These are phyloP conservation scores for Heliconius aoede DNA, from an alignment of 2,888 invertebrate species.

Conservation along the genomic window DNA sequence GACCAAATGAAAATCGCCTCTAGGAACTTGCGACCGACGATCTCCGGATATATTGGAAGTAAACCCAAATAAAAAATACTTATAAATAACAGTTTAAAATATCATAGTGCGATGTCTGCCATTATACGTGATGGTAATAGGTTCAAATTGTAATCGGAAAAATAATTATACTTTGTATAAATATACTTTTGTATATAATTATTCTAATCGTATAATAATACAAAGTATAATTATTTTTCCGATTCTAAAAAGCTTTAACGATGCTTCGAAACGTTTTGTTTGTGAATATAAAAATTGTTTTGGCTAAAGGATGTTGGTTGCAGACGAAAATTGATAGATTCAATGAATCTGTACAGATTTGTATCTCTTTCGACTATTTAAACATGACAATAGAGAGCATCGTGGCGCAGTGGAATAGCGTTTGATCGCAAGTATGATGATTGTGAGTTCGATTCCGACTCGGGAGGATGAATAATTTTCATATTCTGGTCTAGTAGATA, in stretches of 20 bases:
- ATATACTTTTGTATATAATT: too few relatives aligned
- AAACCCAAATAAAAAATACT: too few relatives aligned
- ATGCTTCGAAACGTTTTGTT: not conserved
- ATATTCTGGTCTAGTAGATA: too few relatives aligned
- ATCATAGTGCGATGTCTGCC: too few relatives aligned
- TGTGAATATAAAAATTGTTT: slow-evolving; percentile 10
- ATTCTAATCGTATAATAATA: too few relatives aligned
- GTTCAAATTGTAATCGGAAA: too few relatives aligned
- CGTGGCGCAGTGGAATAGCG: not conserved
- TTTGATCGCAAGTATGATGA: too few relatives aligned
- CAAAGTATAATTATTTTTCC: too few relatives aligned
- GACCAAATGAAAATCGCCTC: not conserved
- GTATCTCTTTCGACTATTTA: slow-evolving; percentile 4
- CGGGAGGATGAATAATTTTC: not conserved
- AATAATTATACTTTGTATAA: too few relatives aligned
- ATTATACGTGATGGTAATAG: too few relatives aligned
- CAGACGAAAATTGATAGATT: slow-evolving; percentile 10
- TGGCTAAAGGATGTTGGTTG: not conserved
- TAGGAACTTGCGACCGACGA: not conserved
- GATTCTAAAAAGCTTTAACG: slow-evolving; percentile 6
- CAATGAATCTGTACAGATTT: slow-evolving; percentile 14
- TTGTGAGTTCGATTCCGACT: not conserved
- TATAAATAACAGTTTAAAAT: not conserved
- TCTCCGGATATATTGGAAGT: too few relatives aligned
- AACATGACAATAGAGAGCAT: not conserved